Percentiles rank a stretch among this genome's conserved stretches.
phyloP scores from a whole-genome alignment of 2,113 vertebrate species.

The Mastomys coucha region DNA sequence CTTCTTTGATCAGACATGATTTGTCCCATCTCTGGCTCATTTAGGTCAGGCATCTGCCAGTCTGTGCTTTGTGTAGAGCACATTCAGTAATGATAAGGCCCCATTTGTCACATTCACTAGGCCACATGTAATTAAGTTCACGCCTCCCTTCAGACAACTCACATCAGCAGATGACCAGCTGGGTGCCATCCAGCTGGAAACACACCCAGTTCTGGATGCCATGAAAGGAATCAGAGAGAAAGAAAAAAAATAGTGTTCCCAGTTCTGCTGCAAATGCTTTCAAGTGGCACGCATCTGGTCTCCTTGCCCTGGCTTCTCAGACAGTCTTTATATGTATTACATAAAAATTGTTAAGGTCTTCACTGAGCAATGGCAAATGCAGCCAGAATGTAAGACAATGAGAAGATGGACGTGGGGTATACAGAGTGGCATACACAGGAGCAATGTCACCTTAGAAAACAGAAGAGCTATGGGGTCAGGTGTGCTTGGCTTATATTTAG shows the following conservation, averaged over 20 bases:
- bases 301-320: neutral
- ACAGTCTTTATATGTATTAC: neutral
- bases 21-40: neutral
- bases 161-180: constrained; percentile 71
- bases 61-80: constrained; percentile 24
- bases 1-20: constrained; percentile 17
- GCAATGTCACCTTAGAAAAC: neutral
- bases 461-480: neutral
- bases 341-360: neutral
- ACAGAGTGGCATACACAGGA: fast-evolving
- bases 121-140: constrained; percentile 73
- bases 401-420: neutral
- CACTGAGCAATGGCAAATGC: neutral
- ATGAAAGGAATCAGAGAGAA: constrained; percentile 3
- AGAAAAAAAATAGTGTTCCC: neutral
- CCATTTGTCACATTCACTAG: constrained; percentile 59
- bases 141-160: constrained; percentile 75
- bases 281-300: neutral
- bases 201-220: neutral
- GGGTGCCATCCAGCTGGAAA: constrained; percentile 47
- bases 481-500: neutral
- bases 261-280: neutral
- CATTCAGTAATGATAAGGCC: constrained; percentile 47
- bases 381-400: too few species aligned
- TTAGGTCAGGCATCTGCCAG: constrained; percentile 39